Evolutionary conservation across 2,797 vertebrate species (phyloP).

Genomic region (Anguilla obscura): DNA sequence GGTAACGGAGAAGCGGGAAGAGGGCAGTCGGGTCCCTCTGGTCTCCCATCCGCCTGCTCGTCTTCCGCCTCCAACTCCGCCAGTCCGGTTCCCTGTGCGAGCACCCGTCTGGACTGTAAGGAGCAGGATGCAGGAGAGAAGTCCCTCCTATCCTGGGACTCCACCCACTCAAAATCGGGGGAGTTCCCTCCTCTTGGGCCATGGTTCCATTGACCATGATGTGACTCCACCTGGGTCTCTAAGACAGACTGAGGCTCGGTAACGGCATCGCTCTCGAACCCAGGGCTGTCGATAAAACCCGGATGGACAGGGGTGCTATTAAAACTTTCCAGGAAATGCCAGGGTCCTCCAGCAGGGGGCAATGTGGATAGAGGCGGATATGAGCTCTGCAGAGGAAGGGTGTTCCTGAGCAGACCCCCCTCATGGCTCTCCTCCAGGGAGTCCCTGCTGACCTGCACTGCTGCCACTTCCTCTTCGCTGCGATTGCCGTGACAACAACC

Average conservation of each 20-base stretch:
- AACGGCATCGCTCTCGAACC: not conserved
- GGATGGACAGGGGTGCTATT: not conserved
- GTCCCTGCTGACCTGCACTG: not conserved
- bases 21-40: slow-evolving; percentile 1
- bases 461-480: not conserved
- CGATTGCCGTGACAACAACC: not conserved
- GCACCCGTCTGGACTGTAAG: not conserved
- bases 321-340: not conserved
- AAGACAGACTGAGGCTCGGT: not conserved
- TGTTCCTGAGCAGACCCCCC: not conserved
- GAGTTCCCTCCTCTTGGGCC: not conserved
- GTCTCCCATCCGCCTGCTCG: not conserved
- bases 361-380: not conserved
- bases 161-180: not conserved
- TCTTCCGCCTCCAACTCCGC: slow-evolving; percentile 31
- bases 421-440: not conserved
- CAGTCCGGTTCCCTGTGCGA: not conserved
- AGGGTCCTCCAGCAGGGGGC: not conserved
- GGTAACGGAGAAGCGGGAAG: slow-evolving; percentile 34
- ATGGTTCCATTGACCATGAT: not conserved
- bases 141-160: not conserved
- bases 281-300: too few relatives aligned
- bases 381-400: not conserved
- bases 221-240: not conserved
- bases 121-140: not conserved